A percentile compares a stretch with the other conserved stretches of the same genome.
Evolutionary conservation across 2,888 invertebrate genomes (phyloP).

Genomic region (Agonopterix heracliana): DNA sequence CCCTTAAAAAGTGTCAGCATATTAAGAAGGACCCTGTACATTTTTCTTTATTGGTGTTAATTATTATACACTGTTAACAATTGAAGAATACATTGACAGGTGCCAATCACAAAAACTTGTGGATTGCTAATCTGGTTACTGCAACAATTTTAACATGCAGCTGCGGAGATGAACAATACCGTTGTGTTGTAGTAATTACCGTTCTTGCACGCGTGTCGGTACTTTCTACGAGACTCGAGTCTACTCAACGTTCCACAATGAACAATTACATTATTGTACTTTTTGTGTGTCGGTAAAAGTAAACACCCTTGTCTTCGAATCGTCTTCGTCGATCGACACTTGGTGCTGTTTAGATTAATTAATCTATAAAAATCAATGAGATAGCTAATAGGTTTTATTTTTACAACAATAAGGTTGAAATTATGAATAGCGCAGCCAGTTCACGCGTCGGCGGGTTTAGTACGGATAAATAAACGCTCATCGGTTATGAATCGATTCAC

Average conservation of each 20-base stretch:
- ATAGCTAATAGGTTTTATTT: too few relatives aligned
- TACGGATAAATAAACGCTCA: slow-evolving; percentile 54
- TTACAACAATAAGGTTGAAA: too few relatives aligned
- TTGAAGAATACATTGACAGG: too few relatives aligned
- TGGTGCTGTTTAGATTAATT: neutral
- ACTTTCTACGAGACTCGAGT: slow-evolving; percentile 42
- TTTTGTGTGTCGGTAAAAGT: slow-evolving; percentile 55
- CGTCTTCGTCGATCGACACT: neutral
- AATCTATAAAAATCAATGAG: neutral
- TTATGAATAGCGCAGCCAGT: too few relatives aligned
- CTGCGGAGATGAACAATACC: slow-evolving; percentile 33
- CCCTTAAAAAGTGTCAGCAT: too few relatives aligned
- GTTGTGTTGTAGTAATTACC: slow-evolving; percentile 39
- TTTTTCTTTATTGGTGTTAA: too few relatives aligned
- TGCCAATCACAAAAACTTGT: neutral
- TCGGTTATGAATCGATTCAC: slow-evolving; percentile 47
- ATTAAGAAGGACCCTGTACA: too few relatives aligned
- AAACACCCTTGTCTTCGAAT: slow-evolving; percentile 29
- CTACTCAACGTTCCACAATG: slow-evolving; percentile 41
- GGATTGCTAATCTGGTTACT: slow-evolving; percentile 1
- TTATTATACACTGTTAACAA: too few relatives aligned
- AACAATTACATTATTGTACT: slow-evolving; percentile 58
- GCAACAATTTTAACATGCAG: neutral
- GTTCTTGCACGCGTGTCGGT: slow-evolving; percentile 51
- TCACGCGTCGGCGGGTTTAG: slow-evolving; percentile 9